Conservation (phyloP, 2,113 vertebrate genomes). For the Columba janthina region DNA sequence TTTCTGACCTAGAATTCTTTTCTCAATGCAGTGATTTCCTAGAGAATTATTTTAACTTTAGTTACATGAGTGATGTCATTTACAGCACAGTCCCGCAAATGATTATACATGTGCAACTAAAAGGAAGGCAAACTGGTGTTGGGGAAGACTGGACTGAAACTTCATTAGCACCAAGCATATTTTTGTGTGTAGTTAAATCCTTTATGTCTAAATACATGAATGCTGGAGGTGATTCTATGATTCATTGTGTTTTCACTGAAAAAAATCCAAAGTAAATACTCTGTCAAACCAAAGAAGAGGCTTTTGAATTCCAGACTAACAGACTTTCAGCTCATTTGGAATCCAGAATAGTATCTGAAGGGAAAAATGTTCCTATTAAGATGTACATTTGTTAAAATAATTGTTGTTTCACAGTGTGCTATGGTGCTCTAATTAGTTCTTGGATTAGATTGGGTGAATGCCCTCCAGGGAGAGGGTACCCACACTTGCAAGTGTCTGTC, state of each 20-base stretch:
- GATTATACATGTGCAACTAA: not conserved
- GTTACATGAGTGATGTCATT: not conserved
- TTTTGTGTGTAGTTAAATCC: not conserved
- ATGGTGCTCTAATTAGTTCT: not conserved
- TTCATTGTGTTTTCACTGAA: not conserved
- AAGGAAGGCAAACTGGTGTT: not conserved
- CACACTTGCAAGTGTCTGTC: not conserved
- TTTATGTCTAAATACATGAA: not conserved
- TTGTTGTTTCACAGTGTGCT: not conserved
- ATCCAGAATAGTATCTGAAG: not conserved
- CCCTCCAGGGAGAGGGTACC: not conserved
- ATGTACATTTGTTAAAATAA: not conserved
- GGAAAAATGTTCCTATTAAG: not conserved
- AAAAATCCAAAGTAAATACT: not conserved
- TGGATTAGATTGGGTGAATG: not conserved
- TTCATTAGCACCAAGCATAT: not conserved
- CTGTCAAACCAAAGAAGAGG: not conserved
- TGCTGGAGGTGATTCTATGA: not conserved
- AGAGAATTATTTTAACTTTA: not conserved
- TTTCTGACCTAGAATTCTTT: not conserved
- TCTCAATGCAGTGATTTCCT: not conserved
- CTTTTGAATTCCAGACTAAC: not conserved
- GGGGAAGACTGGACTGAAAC: not conserved
- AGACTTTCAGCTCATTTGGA: not conserved
- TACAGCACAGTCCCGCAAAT: not conserved